phyloP scores from a whole-genome alignment of 2,113 vertebrate genomes.

The Leuciscus idus region DNA sequence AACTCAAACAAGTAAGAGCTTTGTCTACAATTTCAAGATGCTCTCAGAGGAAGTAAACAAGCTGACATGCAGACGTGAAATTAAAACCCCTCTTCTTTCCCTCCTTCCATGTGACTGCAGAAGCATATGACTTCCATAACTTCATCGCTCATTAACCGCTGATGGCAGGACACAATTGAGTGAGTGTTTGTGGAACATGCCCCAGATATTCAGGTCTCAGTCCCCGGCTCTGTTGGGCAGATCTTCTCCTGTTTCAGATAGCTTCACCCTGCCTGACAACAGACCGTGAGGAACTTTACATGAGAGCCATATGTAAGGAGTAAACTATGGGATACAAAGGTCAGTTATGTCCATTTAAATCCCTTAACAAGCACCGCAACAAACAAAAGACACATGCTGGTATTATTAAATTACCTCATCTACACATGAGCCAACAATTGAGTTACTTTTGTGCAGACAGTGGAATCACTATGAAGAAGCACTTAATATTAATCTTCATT shows the following conservation, averaged over 20 bases:
- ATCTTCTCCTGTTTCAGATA: constrained; percentile 59
- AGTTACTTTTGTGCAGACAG: constrained; percentile 28
- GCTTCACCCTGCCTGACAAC: constrained; percentile 48
- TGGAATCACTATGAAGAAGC: not conserved
- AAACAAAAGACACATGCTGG: not conserved
- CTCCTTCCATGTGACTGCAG: constrained; percentile 51
- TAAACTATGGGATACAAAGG: constrained; percentile 18
- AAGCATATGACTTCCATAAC: constrained; percentile 63
- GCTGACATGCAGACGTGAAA: constrained; percentile 54
- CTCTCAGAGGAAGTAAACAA: constrained; percentile 59
- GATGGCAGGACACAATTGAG: constrained; percentile 66
- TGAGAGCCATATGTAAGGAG: constrained; percentile 44
- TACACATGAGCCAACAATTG: constrained; percentile 19
- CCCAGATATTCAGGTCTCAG: constrained; percentile 66
- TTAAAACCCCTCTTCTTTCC: constrained; percentile 51
- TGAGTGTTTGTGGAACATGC: constrained; percentile 71
- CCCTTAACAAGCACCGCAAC: constrained; percentile 14
- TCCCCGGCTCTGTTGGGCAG: constrained; percentile 47
- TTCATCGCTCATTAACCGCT: constrained; percentile 54
- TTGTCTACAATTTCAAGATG: constrained; percentile 47
- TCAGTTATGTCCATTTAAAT: constrained; percentile 40
- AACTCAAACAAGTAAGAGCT: constrained; percentile 37
- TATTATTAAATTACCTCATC: constrained; percentile 43
- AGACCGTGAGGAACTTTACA: constrained; percentile 55
- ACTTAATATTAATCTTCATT: not conserved